Evolutionary conservation across 2,888 invertebrate species (phyloP).

Genomic region (Agriopis aurantiaria): DNA sequence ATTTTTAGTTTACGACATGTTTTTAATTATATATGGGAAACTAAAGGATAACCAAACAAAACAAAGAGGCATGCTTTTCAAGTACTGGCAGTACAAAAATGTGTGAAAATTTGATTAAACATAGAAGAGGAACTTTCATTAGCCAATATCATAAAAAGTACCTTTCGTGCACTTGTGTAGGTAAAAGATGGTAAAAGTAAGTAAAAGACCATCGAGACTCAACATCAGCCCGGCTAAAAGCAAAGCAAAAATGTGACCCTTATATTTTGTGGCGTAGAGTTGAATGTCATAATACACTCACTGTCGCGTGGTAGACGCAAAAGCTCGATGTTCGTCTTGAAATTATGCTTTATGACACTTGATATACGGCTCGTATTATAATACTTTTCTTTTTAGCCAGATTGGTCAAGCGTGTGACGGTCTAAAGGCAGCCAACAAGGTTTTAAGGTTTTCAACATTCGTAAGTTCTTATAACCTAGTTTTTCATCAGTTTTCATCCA

Average conservation of each 20-base stretch:
- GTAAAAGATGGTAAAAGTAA: too few species aligned
- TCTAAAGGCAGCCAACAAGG: not conserved
- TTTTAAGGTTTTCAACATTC: constrained; percentile 7
- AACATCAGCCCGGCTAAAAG: not conserved
- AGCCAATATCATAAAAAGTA: too few species aligned
- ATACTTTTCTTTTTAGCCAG: not conserved
- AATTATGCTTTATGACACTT: not conserved
- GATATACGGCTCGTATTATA: not conserved
- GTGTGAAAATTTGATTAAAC: too few species aligned
- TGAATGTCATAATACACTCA: not conserved
- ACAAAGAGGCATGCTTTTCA: too few species aligned
- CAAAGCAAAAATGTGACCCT: not conserved
- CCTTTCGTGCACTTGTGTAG: too few species aligned
- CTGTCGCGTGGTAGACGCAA: too few species aligned
- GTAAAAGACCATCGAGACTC: not conserved
- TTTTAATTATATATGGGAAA: too few species aligned
- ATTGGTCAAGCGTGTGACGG: not conserved
- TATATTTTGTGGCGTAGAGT: not conserved
- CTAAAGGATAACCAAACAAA: too few species aligned
- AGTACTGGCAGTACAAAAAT: too few species aligned
- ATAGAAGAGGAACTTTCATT: too few species aligned
- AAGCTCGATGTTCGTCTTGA: not conserved
- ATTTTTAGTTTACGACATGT: too few species aligned
- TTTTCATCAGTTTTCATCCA: constrained; percentile 26
- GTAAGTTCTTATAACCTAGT: constrained; percentile 18